Conservation (phyloP, 2,113 vertebrate species). For the Cebus imitator region DNA sequence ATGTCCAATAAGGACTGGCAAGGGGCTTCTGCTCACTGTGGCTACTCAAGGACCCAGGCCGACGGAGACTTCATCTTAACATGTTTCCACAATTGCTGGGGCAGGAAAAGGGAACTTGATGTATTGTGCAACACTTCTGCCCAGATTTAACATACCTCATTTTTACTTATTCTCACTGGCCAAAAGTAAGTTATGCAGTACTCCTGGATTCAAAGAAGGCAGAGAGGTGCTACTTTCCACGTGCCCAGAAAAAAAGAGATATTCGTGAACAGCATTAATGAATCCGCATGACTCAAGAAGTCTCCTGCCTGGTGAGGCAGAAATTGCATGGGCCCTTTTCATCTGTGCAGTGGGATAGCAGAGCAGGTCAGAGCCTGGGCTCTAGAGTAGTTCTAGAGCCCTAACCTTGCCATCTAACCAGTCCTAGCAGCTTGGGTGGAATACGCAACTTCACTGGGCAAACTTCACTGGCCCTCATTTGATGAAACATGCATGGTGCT, state of each 20-base stretch:
- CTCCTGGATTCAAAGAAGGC: not conserved
- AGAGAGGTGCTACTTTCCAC: not conserved
- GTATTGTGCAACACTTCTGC: not conserved
- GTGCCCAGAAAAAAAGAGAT: not conserved
- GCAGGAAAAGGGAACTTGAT: not conserved
- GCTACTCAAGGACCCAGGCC: not conserved
- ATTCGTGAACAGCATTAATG: not conserved
- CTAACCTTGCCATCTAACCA: not conserved
- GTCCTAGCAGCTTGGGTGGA: not conserved
- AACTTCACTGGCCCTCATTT: not conserved
- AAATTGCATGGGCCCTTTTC: not conserved
- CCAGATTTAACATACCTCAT: not conserved
- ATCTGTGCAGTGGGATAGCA: not conserved
- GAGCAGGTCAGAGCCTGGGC: not conserved
- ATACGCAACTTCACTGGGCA: not conserved
- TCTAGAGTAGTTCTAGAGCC: not conserved
- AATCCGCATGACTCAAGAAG: not conserved
- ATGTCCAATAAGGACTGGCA: not conserved
- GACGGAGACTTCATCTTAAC: not conserved
- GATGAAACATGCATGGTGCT: not conserved
- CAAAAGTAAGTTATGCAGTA: not conserved
- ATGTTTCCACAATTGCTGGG: not conserved
- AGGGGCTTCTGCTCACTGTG: not conserved
- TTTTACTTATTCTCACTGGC: not conserved
- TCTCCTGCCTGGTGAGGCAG: not conserved